These are phyloP conservation scores for Mus spretus DNA, from an alignment of 2,797 vertebrate genomes.

Conservation along the genomic window DNA sequence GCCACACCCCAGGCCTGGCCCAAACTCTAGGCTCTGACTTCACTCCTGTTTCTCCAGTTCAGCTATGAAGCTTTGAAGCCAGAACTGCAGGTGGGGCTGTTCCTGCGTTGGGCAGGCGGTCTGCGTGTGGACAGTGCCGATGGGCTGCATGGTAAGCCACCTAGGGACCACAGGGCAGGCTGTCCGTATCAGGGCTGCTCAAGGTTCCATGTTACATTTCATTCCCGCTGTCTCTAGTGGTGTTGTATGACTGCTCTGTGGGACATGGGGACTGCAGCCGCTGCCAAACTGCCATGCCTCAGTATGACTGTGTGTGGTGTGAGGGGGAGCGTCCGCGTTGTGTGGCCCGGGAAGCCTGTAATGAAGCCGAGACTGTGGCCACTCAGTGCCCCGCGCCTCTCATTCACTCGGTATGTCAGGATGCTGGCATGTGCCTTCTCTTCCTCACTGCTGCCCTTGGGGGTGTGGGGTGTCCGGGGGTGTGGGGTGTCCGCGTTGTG, in stretches of 20 bases:
- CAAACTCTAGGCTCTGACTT: not conserved
- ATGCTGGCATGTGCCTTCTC: rapidly evolving
- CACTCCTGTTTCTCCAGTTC: constrained; percentile 90
- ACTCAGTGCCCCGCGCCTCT: constrained; percentile 95
- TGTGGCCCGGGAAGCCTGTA: constrained; percentile 92
- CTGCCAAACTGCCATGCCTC: constrained; percentile 94
- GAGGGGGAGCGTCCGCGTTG: constrained; percentile 91
- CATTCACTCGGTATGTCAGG: constrained; percentile 93
- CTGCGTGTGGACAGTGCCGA: constrained; percentile 96
- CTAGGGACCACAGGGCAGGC: not conserved
- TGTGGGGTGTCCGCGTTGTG: not conserved
- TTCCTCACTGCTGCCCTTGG: not conserved
- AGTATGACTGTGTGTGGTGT: constrained; percentile 97
- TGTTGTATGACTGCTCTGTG: constrained; percentile 97
- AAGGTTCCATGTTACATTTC: not conserved
- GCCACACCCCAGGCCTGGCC: not conserved
- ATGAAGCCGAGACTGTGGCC: constrained; percentile 90
- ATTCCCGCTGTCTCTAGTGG: constrained; percentile 90
- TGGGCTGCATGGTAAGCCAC: constrained; percentile 92
- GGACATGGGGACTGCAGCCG: constrained; percentile 96
- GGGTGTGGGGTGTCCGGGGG: not conserved
- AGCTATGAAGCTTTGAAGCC: constrained; percentile 92
- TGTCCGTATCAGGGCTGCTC: not conserved
- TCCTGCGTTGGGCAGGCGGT: constrained; percentile 93
- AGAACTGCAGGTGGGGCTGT: constrained; percentile 94